Percentiles rank a stretch among this genome's conserved stretches.
These are phyloP conservation scores for Gila robusta DNA, from an alignment of 2,797 vertebrate genomes.

Conservation along the genomic window DNA sequence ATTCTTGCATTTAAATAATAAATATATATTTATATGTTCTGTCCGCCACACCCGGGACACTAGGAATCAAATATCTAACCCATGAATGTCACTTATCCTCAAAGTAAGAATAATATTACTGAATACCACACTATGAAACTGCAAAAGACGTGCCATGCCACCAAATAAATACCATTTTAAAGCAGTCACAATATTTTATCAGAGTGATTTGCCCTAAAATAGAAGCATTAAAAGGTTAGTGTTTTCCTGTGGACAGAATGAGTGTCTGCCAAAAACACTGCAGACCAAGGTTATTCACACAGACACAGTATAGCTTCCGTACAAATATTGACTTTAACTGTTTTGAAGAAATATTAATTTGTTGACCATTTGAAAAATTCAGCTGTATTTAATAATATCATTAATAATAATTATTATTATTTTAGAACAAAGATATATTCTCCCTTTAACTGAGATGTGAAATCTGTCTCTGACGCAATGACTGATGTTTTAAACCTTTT, in stretches of 20 bases:
- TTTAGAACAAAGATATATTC: not conserved
- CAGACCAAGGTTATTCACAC: conserved; percentile 24
- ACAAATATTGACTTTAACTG: not conserved
- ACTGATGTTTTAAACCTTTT: not conserved
- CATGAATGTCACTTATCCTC: not conserved
- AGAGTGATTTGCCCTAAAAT: not conserved
- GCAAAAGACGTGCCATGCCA: not conserved
- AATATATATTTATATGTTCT: not conserved
- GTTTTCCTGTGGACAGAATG: not conserved
- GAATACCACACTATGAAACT: not conserved
- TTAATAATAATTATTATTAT: not conserved
- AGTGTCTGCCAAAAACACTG: conserved; percentile 1
- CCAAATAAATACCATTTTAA: not conserved
- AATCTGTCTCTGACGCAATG: conserved; percentile 8
- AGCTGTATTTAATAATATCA: not conserved
- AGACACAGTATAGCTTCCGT: not conserved
- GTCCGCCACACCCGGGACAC: not conserved
- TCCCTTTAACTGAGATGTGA: not conserved
- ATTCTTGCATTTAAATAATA: not conserved
- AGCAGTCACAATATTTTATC: not conserved
- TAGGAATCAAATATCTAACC: not conserved
- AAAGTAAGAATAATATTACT: not conserved
- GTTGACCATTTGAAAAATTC: not conserved
- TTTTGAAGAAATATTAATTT: not conserved
- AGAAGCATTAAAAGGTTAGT: conserved; percentile 7